Evolutionary conservation across 2,113 vertebrate genomes (phyloP), one percentile per base, ranked within the genome.

Genomic region (Fukomys damarensis): DNA sequence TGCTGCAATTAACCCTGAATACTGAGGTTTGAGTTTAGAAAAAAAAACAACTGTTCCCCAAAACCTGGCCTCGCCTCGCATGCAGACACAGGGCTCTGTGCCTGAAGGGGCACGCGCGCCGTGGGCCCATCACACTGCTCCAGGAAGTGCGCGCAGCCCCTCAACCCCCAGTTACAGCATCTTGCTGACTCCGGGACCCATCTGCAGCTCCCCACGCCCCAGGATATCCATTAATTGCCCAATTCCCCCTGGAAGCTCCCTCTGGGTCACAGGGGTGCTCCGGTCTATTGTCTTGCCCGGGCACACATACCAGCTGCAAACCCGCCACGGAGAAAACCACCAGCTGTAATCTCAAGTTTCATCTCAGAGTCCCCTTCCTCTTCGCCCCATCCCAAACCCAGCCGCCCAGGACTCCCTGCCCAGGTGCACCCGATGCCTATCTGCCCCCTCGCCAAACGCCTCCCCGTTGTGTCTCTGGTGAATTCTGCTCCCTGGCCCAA

Each of bases 121-220:
- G 16, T 16, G 7, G 14, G 43, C 9, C 32, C 3, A 14, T 41
- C 72, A 28, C 72, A 16, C 43, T 49, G 26, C 7, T 28, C 22
- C 2, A 12, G 68, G 13, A 2, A 0, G 28, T 1, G 0, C 22
- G 11, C 5, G 16, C 0, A 2, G 32, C 49, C 61, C 41, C 8
- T 52, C 24, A 49, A 17, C 56, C 54, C 41, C 20, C 43, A 46
- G 0, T 13, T n/a, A 0, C 3, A 3, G n/a, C 3, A 17, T 16
- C 92, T 26, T 6, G 0, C 49, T 13, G 8, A 26, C 52, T 28
- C 46, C 0, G 3, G 7, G 35, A 38, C 19, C 41, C 14, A 3
- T 4, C 41, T 9, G 12, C 35, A 7, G 10, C 14, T 65, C 32
- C 7, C 0, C 0, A 0, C 2, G 65, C 92, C 52, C 52, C 8